Base-by-base conservation (phyloP, 2,113 vertebrate genomes). In the Lamprotornis superbus region DNA sequence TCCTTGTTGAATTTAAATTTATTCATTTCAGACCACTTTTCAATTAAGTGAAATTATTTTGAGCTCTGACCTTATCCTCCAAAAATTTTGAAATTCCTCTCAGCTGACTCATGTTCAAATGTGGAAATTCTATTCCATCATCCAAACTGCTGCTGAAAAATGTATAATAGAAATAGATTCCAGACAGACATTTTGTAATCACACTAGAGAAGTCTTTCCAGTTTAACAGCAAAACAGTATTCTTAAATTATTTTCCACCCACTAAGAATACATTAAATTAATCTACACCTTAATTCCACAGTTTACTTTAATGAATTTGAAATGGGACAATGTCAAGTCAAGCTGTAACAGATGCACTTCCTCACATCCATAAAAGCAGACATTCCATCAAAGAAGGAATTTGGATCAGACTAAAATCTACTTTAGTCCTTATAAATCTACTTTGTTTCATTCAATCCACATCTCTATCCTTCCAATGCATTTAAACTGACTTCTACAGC, bases 211-310 rank as follows among this genome's bases (percentile, higher is more conserved):
- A 90, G 27, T 74, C 44, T 74, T 92, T 90, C 79, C 64, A 88
- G 71, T 86, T n/a, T 67, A 64, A 95, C 59, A 97, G 35, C 42
- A 96, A 92, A 96, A 65, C 12, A 70, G 11, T 35, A 59, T 47
- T 64, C 50, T 79, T 86, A 85, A 78, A 83, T 73, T 90, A 70
- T 86, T 75, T 90, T 92, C 88, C 47, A 86, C 71, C 19, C 47
- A 73, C 31, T 35, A 80, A 88, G 49, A 35, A 73, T 74, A 37
- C 60, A 83, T 90, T 93, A 71, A 60, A 75, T 71, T 85, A 83
- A 93, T 64, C 40, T 82, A 91, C 40, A 53, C 59, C 76, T 70
- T 83, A 92, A 82, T 85, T 86, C 59, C 4, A 2, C 17, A 69
- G 28, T 64, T 95, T 70, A 42, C 22, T 74, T 83, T 57, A 40